Evolutionary conservation across 2,797 vertebrate species (phyloP), one percentile per base, ranked within the genome.

Genomic region (Acrossocheilus fasciatus): DNA sequence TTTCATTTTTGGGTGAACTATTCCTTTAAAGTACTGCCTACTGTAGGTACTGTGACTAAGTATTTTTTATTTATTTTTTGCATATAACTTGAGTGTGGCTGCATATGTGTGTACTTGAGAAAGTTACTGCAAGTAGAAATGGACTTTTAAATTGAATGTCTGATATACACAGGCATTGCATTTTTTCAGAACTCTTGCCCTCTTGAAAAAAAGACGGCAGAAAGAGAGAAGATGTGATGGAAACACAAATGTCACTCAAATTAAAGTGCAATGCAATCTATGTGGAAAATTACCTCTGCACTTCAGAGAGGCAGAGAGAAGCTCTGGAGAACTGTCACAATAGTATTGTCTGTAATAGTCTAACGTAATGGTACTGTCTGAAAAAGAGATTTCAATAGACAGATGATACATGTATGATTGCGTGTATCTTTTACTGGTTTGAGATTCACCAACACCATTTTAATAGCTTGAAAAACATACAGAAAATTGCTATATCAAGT

Each of bases 191-290:
- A 52, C 86, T 85, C 50, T 90, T 83, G 78, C 20, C 82, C 90
- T 90, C 82, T 92, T 43, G 52, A 81, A 62, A 64, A 50, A 77
- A 85, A 72, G 70, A 81, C 15, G 14, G 45, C 66, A 84, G 79
- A 59, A n/a, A 66, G 20, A 64, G 36, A 82, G 64, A 81, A 50
- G 45, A 77, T 68, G 82, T 90, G 90, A 87, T 87, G 89, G 77
- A 93, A 94, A 92, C 86, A 92, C 87, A 93, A 94, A 93, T 90
- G 87, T 92, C 91, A 90, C 66, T 84, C 87, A 91, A 93, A 94
- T 92, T 86, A 92, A 91, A 86, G 68, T 34, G 69, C 54, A 39
- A 62, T 66, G 90, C 57, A 20, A 90, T 91, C 90, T 91, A 89
- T 92, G 91, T 82, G 82, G 82, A 91, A 92, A 93, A 92, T 89